Conservation (phyloP, 2,797 vertebrate species). For the Graptemys geographica region DNA sequence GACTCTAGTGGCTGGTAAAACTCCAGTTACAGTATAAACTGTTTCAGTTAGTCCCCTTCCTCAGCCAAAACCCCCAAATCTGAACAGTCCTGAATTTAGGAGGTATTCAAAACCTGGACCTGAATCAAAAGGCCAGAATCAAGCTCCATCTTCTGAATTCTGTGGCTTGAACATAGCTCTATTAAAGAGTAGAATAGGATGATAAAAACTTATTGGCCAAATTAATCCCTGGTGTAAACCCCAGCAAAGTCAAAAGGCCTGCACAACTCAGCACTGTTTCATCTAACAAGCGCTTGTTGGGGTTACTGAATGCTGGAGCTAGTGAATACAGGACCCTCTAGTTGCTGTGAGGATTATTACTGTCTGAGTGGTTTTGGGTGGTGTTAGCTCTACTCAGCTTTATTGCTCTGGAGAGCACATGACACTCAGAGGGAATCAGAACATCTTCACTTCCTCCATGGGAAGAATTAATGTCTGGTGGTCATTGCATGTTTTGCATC, state of each 20-base stretch:
- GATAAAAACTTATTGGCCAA: background rate
- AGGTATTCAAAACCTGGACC: constrained; percentile 11
- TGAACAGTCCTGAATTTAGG: background rate
- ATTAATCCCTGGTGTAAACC: constrained; percentile 15
- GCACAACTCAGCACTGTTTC: background rate
- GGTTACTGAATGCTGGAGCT: background rate
- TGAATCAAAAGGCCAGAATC: background rate
- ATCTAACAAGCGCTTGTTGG: background rate
- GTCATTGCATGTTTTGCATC: background rate
- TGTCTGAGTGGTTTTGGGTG: background rate
- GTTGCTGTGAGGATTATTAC: background rate
- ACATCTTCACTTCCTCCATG: background rate
- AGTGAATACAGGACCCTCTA: background rate
- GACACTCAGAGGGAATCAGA: background rate
- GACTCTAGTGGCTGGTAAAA: constrained; percentile 15
- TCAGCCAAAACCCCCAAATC: background rate
- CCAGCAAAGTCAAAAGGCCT: background rate
- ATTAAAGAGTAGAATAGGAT: background rate
- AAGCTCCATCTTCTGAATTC: background rate
- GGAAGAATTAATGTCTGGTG: background rate
- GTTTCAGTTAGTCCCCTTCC: constrained; percentile 2
- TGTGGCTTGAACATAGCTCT: background rate
- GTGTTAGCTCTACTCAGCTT: background rate
- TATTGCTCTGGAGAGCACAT: constrained; percentile 5
- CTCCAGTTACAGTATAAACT: background rate